Evolutionary conservation across 1,140 invertebrate genomes (phyloP), one percentile per base, ranked within the genome.

Genomic region (Drosophila lacteicornis): DNA sequence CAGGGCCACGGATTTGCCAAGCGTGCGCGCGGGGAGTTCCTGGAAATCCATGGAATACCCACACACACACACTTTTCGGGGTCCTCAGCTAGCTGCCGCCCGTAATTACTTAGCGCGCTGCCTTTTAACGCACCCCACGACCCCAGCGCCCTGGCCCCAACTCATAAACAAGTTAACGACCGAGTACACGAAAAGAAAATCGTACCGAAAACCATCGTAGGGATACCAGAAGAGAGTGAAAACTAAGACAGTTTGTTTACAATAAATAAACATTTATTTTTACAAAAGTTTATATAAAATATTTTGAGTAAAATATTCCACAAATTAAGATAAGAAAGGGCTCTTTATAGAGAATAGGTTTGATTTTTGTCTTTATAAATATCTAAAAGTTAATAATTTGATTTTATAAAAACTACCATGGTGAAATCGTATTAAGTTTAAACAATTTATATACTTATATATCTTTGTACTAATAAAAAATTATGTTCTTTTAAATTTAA

Each of bases 141-240:
- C 15, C 42, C 56, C 74, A 27, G 33, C 13, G n/a, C 17, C 19
- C 50, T 58, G 67, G 36, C 63, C 25, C 60, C 69, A 60, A 33
- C 77, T 75, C 78, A 80, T 73, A 80, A 74, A 79, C 77, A 80
- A 79, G 68, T 80, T 80, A 80, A 80, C 76, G 77, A 66, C 59
- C 61, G 33, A 49, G 30, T 51, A 25, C 58, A 71, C 60, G 15
- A n/a, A 25, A 11, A 3, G 27, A 62, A 62, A 30, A 25, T 11
- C 2, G 2, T 38, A 7, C 0, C 2, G 4, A 30, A 11, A 2
- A 25, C 30, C 2, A 49, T 47, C 6, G 13, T 5, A 19, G 19
- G 19, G 19, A 19, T 6, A 13, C 2, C 6, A 12, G 11, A 4
- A 19, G 11, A 22, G 17, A 19, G 11, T 49, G 2, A 25, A 9